These are phyloP conservation scores for Cataglyphis livida DNA, from an alignment of 2,888 invertebrate genomes.

Conservation along the genomic window DNA sequence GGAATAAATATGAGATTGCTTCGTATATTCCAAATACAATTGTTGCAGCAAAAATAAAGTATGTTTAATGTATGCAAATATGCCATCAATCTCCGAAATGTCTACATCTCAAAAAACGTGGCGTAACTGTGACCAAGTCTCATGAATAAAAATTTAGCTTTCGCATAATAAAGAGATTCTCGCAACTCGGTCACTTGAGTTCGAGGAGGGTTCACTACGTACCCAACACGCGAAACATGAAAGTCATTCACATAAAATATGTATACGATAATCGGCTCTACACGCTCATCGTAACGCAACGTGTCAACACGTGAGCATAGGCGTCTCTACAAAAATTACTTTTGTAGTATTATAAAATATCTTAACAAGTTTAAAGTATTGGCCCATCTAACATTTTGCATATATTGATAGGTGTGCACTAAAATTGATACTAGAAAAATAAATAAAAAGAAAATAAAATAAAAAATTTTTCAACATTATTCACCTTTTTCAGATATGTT, in stretches of 20 bases:
- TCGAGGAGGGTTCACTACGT: slow-evolving; percentile 61
- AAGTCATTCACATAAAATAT: slow-evolving; percentile 72
- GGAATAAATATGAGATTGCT: not conserved
- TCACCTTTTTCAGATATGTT: not conserved
- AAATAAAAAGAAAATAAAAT: not conserved
- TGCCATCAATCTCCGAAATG: slow-evolving; percentile 12
- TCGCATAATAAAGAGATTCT: slow-evolving; percentile 70
- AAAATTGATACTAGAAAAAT: not conserved
- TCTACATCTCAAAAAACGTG: slow-evolving; percentile 14
- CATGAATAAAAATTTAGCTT: slow-evolving; percentile 72
- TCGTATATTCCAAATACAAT: not conserved
- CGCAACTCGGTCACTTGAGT: slow-evolving; percentile 72
- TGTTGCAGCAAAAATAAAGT: not conserved
- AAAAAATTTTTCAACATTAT: not conserved
- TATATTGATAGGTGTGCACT: not conserved
- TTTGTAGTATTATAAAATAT: not conserved
- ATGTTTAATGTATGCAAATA: not conserved
- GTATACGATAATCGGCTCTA: slow-evolving; percentile 53
- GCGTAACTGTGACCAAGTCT: slow-evolving; percentile 64
- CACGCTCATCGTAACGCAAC: slow-evolving; percentile 34
- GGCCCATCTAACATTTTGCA: not conserved
- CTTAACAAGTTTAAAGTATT: not conserved
- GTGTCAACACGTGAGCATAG: slow-evolving; percentile 17
- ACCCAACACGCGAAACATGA: slow-evolving; percentile 74
- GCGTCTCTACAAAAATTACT: not conserved